phyloP scores from a whole-genome alignment of 2,113 vertebrate genomes.

The Psittacula cyanocephala region DNA sequence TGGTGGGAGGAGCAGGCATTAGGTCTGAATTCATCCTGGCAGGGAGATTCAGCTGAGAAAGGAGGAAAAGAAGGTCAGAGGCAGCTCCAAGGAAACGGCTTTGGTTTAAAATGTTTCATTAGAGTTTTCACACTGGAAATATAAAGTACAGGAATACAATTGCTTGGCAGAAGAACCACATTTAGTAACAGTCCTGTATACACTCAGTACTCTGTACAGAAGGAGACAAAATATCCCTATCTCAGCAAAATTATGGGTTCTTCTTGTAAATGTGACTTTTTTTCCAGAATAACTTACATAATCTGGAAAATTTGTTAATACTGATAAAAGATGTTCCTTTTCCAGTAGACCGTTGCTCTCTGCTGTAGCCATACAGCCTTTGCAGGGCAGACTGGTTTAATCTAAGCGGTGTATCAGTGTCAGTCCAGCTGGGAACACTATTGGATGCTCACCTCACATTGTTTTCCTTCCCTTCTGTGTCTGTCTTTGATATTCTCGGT shows the following conservation, averaged over 20 bases:
- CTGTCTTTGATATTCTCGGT: background rate
- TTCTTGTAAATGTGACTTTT: background rate
- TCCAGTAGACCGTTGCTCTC: background rate
- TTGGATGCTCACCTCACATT: background rate
- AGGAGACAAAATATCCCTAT: background rate
- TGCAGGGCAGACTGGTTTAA: background rate
- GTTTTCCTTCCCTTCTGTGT: background rate
- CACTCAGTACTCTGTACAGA: background rate
- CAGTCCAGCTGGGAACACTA: background rate
- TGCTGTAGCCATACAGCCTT: background rate
- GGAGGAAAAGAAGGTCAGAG: constrained; percentile 51
- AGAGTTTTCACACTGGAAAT: constrained; percentile 39
- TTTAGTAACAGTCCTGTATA: background rate
- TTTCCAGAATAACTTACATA: background rate
- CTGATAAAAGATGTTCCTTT: background rate
- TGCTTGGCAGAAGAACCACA: background rate
- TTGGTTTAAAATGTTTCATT: constrained; percentile 54
- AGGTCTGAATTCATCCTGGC: constrained; percentile 62
- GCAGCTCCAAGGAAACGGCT: constrained; percentile 61
- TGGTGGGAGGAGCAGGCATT: constrained; percentile 61
- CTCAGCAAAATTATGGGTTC: background rate
- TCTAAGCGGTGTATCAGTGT: background rate
- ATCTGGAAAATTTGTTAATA: background rate
- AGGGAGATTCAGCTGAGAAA: constrained; percentile 15
- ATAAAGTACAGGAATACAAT: background rate